A percentile compares a stretch with the other conserved stretches of the same genome.
Conservation (phyloP, 2,113 vertebrate species). For the Formicarius rufipectus region DNA sequence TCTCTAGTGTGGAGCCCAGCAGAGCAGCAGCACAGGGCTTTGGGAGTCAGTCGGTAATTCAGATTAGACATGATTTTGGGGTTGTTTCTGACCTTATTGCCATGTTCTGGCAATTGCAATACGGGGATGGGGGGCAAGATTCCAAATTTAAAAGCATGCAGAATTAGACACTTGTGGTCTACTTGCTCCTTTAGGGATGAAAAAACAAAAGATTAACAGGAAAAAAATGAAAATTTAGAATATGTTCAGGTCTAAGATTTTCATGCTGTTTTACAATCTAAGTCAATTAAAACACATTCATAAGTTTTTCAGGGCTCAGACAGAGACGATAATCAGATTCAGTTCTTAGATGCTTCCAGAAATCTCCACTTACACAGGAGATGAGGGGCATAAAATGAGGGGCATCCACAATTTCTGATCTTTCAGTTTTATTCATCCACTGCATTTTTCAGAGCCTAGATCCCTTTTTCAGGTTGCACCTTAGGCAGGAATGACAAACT, state of each 20-base stretch:
- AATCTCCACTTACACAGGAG: not conserved
- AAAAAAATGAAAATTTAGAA: not conserved
- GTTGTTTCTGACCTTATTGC: not conserved
- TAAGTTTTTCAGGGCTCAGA: not conserved
- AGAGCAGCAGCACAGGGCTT: rapidly evolving
- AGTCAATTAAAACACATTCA: not conserved
- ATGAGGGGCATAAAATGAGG: not conserved
- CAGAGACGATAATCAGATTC: not conserved
- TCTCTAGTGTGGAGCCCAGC: rapidly evolving
- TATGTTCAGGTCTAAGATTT: not conserved
- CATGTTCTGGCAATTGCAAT: not conserved
- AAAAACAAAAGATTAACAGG: no score
- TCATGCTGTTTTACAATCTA: rapidly evolving
- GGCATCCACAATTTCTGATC: not conserved
- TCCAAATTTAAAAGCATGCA: not conserved
- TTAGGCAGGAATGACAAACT: not conserved
- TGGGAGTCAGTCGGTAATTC: rapidly evolving
- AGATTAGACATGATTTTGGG: not conserved
- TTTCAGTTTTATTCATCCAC: not conserved
- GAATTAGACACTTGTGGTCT: not conserved
- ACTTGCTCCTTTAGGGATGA: not conserved
- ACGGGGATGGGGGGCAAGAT: rapidly evolving
- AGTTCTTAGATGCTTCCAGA: not conserved
- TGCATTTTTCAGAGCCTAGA: not conserved
- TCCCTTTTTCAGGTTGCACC: not conserved